Evolutionary conservation across 1,140 invertebrate species (phyloP).

Genomic region (Hypothenemus hampei): DNA sequence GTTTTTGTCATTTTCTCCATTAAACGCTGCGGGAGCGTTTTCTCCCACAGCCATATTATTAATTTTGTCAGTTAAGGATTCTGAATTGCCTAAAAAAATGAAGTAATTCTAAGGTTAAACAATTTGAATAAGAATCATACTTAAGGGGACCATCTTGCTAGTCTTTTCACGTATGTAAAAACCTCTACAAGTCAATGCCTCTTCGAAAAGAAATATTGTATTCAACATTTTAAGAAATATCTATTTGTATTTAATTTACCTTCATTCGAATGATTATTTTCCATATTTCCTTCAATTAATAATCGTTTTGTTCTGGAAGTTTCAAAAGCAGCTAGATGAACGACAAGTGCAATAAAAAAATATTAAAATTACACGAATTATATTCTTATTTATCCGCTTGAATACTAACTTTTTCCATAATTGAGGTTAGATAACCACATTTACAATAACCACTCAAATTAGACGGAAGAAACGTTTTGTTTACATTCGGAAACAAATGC

Average conservation of each 20-base stretch:
- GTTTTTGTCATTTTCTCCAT: too few relatives aligned
- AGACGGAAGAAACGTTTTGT: too few relatives aligned
- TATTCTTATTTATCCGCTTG: conserved; percentile 9
- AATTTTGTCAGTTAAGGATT: too few relatives aligned
- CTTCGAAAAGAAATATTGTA: conserved; percentile 2
- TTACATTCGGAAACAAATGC: conserved; percentile 19
- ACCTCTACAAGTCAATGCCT: too few relatives aligned
- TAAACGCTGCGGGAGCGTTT: too few relatives aligned
- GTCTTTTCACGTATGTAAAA: too few relatives aligned
- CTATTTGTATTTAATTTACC: conserved; percentile 6
- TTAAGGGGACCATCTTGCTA: too few relatives aligned
- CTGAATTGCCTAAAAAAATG: neutral
- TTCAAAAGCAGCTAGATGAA: conserved; percentile 13
- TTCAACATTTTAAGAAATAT: neutral
- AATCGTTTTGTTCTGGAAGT: conserved; percentile 16
- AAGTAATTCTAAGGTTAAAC: neutral
- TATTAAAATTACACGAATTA: neutral
- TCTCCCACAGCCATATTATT: too few relatives aligned
- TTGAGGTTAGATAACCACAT: conserved; percentile 25
- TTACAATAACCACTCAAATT: too few relatives aligned
- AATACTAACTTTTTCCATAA: conserved; percentile 12
- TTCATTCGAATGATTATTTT: conserved; percentile 17
- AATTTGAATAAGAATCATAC: neutral
- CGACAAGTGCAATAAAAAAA: conserved; percentile 4
- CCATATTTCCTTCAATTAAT: conserved; percentile 13